Percentiles rank a stretch among this genome's conserved stretches.
These are phyloP conservation scores for Gastracanthus pulcherrimus DNA, from an alignment of 2,888 invertebrate species.

Conservation along the genomic window DNA sequence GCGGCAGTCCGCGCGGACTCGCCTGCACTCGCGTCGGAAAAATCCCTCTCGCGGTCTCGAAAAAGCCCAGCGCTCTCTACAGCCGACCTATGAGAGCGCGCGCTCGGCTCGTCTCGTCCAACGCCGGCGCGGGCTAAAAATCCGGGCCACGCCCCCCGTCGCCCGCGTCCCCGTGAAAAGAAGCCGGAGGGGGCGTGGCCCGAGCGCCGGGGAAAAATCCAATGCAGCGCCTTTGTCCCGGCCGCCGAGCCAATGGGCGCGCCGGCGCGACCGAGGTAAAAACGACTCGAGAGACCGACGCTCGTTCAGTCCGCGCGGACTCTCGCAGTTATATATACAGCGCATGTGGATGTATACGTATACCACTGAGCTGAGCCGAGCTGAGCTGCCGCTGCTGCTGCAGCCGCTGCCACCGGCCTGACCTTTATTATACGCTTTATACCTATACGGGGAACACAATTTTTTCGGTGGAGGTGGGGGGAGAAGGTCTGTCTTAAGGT, in stretches of 20 bases:
- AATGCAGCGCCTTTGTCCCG: slow-evolving; percentile 60
- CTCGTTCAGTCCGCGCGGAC: slow-evolving; percentile 74
- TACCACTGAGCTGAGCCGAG: no score
- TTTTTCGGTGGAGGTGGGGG: slow-evolving; percentile 64
- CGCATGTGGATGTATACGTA: no score
- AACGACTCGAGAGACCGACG: slow-evolving; percentile 59
- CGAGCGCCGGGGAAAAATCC: slow-evolving; percentile 70
- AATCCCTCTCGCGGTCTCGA: background rate
- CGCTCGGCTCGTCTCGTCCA: background rate
- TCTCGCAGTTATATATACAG: slow-evolving; percentile 28
- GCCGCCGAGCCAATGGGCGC: slow-evolving; percentile 54
- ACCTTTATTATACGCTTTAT: slow-evolving; percentile 59
- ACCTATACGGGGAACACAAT: slow-evolving; percentile 60
- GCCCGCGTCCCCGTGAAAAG: no score
- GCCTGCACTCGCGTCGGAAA: no score
- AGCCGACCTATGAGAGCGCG: slow-evolving; percentile 60
- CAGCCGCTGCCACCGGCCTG: slow-evolving; percentile 37
- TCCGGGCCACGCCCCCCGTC: slow-evolving; percentile 68
- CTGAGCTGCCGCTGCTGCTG: background rate
- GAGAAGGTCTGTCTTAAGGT: no score
- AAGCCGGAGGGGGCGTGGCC: slow-evolving; percentile 71
- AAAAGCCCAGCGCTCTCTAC: no score
- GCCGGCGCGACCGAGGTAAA: background rate
- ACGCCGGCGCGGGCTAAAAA: no score
- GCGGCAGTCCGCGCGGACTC: slow-evolving; percentile 70